phyloP scores from a whole-genome alignment of 2,113 vertebrate genomes.

The Puffinus mauretanicus region DNA sequence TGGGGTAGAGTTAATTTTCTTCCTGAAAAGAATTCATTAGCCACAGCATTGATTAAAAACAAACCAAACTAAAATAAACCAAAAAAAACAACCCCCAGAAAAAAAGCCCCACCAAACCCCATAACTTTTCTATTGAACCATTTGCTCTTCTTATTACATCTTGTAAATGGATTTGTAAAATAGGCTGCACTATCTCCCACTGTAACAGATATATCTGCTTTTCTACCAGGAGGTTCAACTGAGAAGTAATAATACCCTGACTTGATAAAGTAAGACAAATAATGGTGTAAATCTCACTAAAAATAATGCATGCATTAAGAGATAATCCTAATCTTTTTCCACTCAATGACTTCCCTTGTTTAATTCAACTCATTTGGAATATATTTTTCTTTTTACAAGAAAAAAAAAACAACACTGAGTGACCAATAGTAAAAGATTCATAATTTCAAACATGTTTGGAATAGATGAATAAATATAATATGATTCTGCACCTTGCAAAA shows the following conservation, averaged over 20 bases:
- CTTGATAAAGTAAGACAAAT: constrained; percentile 10
- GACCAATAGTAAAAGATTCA: neutral
- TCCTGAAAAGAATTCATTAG: neutral
- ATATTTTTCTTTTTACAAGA: neutral
- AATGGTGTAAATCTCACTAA: constrained; percentile 1
- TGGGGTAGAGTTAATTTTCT: too few species aligned
- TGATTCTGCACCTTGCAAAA: neutral
- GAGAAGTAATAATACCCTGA: neutral
- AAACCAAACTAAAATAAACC: neutral
- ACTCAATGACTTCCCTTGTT: neutral
- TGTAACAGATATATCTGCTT: neutral
- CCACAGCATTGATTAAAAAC: neutral
- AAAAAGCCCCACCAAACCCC: neutral
- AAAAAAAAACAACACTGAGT: neutral
- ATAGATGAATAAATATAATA: neutral
- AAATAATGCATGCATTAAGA: constrained; percentile 4
- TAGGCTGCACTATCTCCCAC: neutral
- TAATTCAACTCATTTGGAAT: constrained; percentile 32
- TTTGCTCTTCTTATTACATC: neutral
- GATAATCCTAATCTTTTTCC: constrained; percentile 17
- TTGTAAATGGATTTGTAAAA: neutral
- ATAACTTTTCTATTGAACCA: neutral
- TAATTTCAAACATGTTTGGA: neutral
- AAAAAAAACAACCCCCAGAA: neutral
- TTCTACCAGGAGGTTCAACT: neutral